Evolutionary conservation across 2,797 vertebrate species (phyloP).

Genomic region (Catamblyrhynchus diadema): DNA sequence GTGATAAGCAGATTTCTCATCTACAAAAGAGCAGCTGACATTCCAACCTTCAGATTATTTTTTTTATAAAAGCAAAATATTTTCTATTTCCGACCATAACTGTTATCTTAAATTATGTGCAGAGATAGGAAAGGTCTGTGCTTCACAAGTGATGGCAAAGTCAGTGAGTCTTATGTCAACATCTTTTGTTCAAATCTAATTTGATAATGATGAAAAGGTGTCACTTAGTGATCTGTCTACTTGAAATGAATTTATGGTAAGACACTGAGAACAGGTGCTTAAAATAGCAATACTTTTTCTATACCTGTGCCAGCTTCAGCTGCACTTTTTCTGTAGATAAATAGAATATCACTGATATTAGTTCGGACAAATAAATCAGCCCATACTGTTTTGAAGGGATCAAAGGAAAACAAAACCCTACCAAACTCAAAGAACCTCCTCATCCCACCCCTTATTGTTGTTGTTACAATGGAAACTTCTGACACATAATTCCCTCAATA

Average conservation of each 20-base stretch:
- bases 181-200: neutral
- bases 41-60: neutral
- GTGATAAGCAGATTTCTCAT: neutral
- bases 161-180: neutral
- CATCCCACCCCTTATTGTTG: neutral
- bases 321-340: neutral
- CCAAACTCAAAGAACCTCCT: neutral
- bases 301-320: neutral
- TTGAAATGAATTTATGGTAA: neutral
- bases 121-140: neutral
- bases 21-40: neutral
- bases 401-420: neutral
- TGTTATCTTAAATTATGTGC: neutral
- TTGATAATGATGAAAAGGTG: neutral
- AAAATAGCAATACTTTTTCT: neutral
- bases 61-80: neutral
- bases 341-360: neutral
- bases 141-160: neutral
- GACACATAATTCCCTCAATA: neutral
- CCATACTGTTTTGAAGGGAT: neutral
- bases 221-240: neutral
- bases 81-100: neutral
- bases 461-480: neutral
- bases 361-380: neutral
- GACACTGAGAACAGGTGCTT: neutral